Conservation (phyloP, 37 sponge, comb jelly and placozoan genomes). For the Aplysina aerophoba region DNA sequence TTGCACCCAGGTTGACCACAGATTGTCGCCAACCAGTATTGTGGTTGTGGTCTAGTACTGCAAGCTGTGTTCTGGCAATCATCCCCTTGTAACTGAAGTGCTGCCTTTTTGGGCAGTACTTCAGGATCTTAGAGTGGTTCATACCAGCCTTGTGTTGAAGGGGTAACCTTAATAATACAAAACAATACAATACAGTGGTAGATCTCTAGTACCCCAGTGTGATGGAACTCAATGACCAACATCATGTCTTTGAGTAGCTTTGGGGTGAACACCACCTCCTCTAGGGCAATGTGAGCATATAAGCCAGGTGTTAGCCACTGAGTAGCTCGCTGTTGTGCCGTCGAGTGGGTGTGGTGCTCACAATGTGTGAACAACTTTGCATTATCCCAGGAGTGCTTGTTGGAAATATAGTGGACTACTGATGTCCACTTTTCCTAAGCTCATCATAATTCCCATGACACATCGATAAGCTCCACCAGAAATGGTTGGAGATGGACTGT, state of each 20-base stretch:
- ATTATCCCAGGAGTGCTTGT: conserved; percentile 22
- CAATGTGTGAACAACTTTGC: not conserved
- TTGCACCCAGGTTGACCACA: not conserved
- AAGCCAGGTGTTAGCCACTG: not conserved
- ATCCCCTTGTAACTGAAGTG: conserved; percentile 32
- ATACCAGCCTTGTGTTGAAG: too few relatives aligned
- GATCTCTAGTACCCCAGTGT: conserved; percentile 13
- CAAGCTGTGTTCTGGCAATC: conserved; percentile 3
- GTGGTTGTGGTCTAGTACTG: too few relatives aligned
- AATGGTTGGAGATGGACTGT: conserved; percentile 27
- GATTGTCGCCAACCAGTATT: not conserved
- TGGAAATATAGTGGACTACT: conserved; percentile 17
- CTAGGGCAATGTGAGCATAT: not conserved
- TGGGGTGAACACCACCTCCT: not conserved
- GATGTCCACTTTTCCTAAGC: conserved; percentile 33
- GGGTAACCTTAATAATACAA: too few relatives aligned
- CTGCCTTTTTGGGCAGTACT: conserved; percentile 34
- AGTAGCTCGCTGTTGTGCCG: not conserved
- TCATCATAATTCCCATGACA: conserved; percentile 5
- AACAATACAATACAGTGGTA: too few relatives aligned
- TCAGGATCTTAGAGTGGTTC: not conserved
- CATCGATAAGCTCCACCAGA: conserved; percentile 1
- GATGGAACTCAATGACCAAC: not conserved
- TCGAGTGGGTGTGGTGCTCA: not conserved
- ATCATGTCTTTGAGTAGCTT: conserved; percentile 11